These are phyloP conservation scores for Petroica traversi DNA, from an alignment of 2,113 vertebrate species.

Conservation along the genomic window DNA sequence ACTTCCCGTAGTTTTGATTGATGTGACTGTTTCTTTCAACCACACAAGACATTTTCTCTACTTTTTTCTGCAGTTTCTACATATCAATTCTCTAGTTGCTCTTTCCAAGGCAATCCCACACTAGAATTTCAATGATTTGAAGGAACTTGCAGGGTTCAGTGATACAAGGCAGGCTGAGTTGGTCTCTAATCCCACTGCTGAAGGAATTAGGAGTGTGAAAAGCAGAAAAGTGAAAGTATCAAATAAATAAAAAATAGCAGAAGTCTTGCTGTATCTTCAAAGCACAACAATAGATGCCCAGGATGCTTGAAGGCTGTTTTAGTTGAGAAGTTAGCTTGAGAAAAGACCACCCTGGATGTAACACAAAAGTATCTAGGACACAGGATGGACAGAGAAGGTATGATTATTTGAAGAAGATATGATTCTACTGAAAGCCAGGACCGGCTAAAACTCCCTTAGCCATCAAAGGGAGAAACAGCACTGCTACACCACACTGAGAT, in stretches of 20 bases:
- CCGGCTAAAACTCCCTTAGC: background rate
- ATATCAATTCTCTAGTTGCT: background rate
- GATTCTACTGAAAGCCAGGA: background rate
- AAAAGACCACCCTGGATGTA: background rate
- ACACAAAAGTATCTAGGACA: background rate
- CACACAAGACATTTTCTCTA: background rate
- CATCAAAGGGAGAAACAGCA: background rate
- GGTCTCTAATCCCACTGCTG: background rate
- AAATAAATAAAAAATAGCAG: background rate
- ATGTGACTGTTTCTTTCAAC: background rate
- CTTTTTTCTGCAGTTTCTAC: background rate
- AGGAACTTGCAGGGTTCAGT: background rate
- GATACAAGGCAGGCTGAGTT: background rate
- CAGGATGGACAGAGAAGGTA: background rate
- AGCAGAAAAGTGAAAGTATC: background rate
- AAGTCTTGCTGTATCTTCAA: background rate
- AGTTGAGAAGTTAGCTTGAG: background rate
- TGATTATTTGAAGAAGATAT: background rate
- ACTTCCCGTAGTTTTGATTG: background rate
- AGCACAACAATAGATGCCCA: background rate
- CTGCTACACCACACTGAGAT: background rate
- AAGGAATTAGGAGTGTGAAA: background rate
- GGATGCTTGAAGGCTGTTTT: background rate
- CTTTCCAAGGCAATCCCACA: slow-evolving; percentile 35
- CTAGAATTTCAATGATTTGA: background rate